Evolutionary conservation across 2,113 vertebrate genomes (phyloP).

Genomic region (Amia ocellicauda): DNA sequence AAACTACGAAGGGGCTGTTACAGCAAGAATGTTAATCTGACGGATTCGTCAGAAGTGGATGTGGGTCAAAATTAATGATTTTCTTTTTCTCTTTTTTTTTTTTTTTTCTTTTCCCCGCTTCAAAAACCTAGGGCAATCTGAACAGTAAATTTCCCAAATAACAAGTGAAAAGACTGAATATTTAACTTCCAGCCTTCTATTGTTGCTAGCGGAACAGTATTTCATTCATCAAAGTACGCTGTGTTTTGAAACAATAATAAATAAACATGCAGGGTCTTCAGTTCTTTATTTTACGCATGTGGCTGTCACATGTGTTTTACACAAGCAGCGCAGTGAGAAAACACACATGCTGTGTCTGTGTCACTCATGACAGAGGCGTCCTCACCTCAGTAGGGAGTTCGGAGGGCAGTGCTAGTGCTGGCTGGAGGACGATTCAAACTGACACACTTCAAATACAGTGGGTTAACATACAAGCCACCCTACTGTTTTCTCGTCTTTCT

Average conservation of each 20-base stretch:
- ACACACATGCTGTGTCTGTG: neutral
- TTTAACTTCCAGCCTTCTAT: neutral
- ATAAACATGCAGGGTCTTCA: neutral
- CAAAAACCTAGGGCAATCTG: neutral
- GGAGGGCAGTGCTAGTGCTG: neutral
- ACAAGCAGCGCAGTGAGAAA: neutral
- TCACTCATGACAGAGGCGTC: neutral
- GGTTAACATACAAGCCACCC: neutral
- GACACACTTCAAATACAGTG: conserved; percentile 6
- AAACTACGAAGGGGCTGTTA: neutral
- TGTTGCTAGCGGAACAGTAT: neutral
- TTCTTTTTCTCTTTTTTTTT: neutral
- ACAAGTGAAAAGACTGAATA: neutral
- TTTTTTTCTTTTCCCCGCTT: too few species aligned
- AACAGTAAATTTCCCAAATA: neutral
- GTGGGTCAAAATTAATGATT: conserved; percentile 26
- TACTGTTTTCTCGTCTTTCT: neutral
- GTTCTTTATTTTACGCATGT: neutral
- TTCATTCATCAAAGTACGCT: too few species aligned
- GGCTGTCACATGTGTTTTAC: conserved; percentile 9
- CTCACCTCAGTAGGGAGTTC: neutral
- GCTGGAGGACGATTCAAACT: conserved; percentile 9
- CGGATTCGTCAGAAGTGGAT: conserved; percentile 22
- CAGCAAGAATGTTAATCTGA: conserved; percentile 11
- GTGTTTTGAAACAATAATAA: neutral